phyloP scores from a whole-genome alignment of 2,113 vertebrate genomes.

The Athene cunicularia region DNA sequence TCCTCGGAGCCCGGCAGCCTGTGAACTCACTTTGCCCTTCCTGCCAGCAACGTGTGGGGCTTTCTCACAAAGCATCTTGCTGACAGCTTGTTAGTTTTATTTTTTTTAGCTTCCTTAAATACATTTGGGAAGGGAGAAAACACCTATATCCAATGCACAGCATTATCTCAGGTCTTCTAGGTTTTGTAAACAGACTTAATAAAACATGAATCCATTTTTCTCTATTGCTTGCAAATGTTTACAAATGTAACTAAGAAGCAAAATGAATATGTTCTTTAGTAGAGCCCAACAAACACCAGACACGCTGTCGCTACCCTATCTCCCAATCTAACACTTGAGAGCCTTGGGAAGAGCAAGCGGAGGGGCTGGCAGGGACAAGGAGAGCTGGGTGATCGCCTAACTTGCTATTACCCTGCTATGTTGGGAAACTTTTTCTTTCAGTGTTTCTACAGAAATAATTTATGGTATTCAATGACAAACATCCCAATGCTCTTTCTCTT shows the following conservation, averaged over 20 bases:
- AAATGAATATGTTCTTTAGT: not conserved
- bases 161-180: not conserved
- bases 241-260: not conserved
- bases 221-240: not conserved
- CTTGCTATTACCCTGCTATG: not conserved
- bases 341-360: not conserved
- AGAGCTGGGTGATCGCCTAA: accelerated
- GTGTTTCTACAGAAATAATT: not conserved
- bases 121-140: not conserved
- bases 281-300: not conserved
- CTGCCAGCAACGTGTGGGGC: not conserved
- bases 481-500: not conserved
- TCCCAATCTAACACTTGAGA: not conserved
- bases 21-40: not conserved
- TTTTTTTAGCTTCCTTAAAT: not conserved
- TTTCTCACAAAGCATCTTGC: not conserved
- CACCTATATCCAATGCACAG: not conserved
- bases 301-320: not conserved
- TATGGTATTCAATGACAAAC: not conserved
- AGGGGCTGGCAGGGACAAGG: not conserved
- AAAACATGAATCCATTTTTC: not conserved
- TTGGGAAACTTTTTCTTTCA: not conserved
- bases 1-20: not conserved
- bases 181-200: not conserved
- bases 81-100: not conserved